Evolutionary conservation across 2,113 vertebrate species (phyloP), one percentile per base, ranked within the genome.

Genomic region (Tonatia bakeri): DNA sequence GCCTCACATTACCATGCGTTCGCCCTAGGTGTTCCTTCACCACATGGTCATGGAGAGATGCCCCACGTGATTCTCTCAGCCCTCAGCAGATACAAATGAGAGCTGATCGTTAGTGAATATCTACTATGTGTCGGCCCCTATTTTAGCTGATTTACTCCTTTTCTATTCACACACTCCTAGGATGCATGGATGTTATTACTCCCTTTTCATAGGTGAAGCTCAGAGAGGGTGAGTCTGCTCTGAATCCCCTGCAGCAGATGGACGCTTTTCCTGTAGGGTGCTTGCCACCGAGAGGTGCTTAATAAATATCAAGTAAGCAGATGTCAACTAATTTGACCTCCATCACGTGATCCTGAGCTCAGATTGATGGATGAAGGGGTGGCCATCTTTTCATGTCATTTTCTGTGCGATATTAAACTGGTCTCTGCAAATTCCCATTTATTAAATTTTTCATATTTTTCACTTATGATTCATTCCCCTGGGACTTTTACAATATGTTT

Each of bases 381-480:
- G 15, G 11, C n/a, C 50, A 33, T 52, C 43, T 45, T 94, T 70
- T 45, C 43, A 7, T 54, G 64, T 54, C 70, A 80, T 94, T 94
- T 94, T 96, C 91, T 86, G 28, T 83, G 76, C 40, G 56, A 93
- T 95, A 94, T 82, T 75, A 89, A 91, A 79, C 38, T 24, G 38
- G n/a, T 83, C 87, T 93, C 83, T 84, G 40, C 85, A 84, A 91
- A 95, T 89, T 69, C 38, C 50, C 69, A 87, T 89, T 94, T 96
- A 93, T 96, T 93, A 95, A 75, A 86, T 91, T 96, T 86, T 31
- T 96, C 73, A 43, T 88, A 56, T 95, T 93, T 83, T 90, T 83
- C 47, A 82, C 85, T 64, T 65, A 82, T 5, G 19, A 91, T 45
- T 88, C 43, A 79, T 75, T 83, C 77, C 64, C 50, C 20, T 1